These are phyloP conservation scores for Drosophila ustulata DNA, from an alignment of 2,888 invertebrate species.

Conservation along the genomic window DNA sequence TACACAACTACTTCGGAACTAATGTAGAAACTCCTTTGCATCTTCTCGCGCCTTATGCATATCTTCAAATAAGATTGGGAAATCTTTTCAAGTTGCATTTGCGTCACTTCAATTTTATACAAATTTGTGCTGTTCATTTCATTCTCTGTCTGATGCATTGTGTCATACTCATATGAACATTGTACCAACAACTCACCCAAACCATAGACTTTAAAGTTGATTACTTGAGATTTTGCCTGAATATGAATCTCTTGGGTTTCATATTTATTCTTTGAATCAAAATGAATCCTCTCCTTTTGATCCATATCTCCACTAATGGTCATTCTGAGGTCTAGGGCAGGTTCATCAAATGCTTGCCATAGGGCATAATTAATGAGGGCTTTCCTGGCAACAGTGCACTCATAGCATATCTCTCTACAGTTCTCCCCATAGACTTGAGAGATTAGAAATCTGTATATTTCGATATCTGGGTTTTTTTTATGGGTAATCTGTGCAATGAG, in stretches of 20 bases:
- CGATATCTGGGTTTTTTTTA: no score
- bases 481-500: not conserved
- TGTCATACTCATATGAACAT: constrained; percentile 23
- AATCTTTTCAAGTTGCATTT: not conserved
- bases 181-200: constrained; percentile 27
- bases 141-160: not conserved
- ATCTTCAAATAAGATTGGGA: not conserved
- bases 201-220: constrained; percentile 21
- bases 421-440: not conserved
- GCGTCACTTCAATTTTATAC: constrained; percentile 1
- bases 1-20: constrained; percentile 30
- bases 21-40: constrained; percentile 15
- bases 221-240: not conserved
- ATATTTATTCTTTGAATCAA: constrained; percentile 11
- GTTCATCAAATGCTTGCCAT: not conserved
- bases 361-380: constrained; percentile 32
- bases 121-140: not conserved
- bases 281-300: not conserved
- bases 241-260: constrained; percentile 3
- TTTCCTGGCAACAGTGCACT: constrained; percentile 32
- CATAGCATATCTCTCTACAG: constrained; percentile 17
- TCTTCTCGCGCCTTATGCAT: constrained; percentile 23
- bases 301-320: not conserved
- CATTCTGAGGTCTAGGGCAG: not conserved
- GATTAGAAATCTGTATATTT: constrained; percentile 28